Base-by-base conservation (phyloP, 2,113 vertebrate species). In the Stigmatopora nigra region DNA sequence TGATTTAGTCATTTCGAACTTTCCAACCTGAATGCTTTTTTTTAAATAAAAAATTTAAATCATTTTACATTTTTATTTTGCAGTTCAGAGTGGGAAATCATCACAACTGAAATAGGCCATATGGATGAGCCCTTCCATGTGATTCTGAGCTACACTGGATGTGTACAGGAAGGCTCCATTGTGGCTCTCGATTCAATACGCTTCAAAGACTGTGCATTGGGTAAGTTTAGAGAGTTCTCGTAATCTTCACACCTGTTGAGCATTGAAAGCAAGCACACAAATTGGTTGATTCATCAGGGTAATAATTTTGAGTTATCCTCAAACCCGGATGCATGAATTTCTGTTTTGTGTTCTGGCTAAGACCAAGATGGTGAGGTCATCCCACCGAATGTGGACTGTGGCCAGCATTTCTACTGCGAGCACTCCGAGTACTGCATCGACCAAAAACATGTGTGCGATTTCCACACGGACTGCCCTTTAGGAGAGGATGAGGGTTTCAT, bases 101-200 rank as follows among this genome's bases (percentile, higher is more conserved):
- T 94, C 59, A 76, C 86, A 55, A 77, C 87, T 49, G 71, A 72
- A 19, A 89, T 95, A 79, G 93, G 92, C 58, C 78, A n/a, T 72
- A 56, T 91, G 73, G 85, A 92, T 17, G 89, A 86, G 70, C 86
- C 92, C 46, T 94, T 94, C 82, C 89, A 88, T 76, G 87, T 95
- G 79, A 89, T 77, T n/a, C 74, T 95, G 64, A 71, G 89, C n/a
- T 93, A 94, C 83, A 88, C 89, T 25, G 83, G 69, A 70, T 96
- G 92, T 75, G 76, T 72, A 69, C 62, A 82, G 16, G 78, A 81
- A 4, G 57, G 1, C 44, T 84, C 60, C 62, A 49, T 81, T 1
- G 57, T 95, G 78, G 91, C 89, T 49, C 75, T 96, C 65, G 91
- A 93, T 79, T 92, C 92, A 17, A 82, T 96, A 74, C 78, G 89